These are phyloP conservation scores for Tachycineta bicolor DNA, from an alignment of 2,113 vertebrate genomes.

Conservation along the genomic window DNA sequence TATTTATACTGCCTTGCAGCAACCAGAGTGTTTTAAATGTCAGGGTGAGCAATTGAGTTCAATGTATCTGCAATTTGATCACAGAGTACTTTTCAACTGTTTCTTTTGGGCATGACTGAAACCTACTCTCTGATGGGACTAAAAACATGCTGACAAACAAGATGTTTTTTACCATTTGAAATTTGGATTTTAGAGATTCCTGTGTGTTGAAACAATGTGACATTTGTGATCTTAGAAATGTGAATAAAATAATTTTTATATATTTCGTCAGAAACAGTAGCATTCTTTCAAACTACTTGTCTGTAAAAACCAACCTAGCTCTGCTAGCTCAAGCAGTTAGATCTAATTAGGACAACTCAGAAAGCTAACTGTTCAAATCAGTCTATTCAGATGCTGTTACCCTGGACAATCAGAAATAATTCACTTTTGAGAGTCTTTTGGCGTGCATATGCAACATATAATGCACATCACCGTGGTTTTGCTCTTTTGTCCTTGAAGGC, in stretches of 20 bases:
- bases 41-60: not conserved
- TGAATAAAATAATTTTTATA: not conserved
- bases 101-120: not conserved
- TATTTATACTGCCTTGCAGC: not conserved
- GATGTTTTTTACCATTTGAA: not conserved
- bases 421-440: not conserved
- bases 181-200: not conserved
- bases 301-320: not conserved
- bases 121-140: not conserved
- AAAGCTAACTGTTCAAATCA: not conserved
- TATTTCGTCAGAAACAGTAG: not conserved
- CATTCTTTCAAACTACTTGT: not conserved
- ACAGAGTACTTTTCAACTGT: not conserved
- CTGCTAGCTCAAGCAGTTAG: not conserved
- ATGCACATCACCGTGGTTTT: rapidly evolving
- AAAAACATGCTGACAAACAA: not conserved
- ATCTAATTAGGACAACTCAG: not conserved
- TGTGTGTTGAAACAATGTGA: not conserved
- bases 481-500: not conserved
- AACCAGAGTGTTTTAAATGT: not conserved
- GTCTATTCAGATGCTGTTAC: not conserved
- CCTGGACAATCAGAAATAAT: not conserved
- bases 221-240: not conserved
- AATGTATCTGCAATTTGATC: not conserved
- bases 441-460: not conserved